These are phyloP conservation scores for Junco hyemalis DNA, from an alignment of 2,113 vertebrate species.

Conservation along the genomic window DNA sequence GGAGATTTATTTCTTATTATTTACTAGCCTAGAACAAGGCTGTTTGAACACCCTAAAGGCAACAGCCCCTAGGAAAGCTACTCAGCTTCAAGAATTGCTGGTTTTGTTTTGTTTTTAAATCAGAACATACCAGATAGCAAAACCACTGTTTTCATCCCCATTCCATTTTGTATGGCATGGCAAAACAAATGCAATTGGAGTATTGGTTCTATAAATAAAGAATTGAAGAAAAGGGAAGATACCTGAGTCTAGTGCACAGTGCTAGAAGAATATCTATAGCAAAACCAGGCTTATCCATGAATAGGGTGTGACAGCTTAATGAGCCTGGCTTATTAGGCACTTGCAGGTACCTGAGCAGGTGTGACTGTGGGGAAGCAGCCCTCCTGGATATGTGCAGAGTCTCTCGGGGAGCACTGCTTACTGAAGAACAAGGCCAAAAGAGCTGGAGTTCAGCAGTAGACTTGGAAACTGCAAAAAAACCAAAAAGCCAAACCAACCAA, in stretches of 20 bases:
- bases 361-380: not conserved
- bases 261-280: not conserved
- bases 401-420: not conserved
- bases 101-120: not conserved
- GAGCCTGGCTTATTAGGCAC: not conserved
- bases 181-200: not conserved
- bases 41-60: not conserved
- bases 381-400: not conserved
- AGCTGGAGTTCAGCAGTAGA: not conserved
- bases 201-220: not conserved
- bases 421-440: not conserved
- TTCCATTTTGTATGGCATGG: not conserved
- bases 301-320: not conserved
- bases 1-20: not conserved
- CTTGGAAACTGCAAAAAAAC: not conserved
- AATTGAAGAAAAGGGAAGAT: not conserved
- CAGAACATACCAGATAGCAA: not conserved
- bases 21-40: not conserved
- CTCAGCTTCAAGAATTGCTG: not conserved
- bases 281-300: not conserved
- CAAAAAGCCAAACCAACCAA: not conserved
- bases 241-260: not conserved
- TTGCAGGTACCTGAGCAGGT: not conserved
- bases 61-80: not conserved
- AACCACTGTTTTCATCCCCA: not conserved